phyloP scores from a whole-genome alignment of 1,140 invertebrate genomes.

The Drosophila chauvacae region DNA sequence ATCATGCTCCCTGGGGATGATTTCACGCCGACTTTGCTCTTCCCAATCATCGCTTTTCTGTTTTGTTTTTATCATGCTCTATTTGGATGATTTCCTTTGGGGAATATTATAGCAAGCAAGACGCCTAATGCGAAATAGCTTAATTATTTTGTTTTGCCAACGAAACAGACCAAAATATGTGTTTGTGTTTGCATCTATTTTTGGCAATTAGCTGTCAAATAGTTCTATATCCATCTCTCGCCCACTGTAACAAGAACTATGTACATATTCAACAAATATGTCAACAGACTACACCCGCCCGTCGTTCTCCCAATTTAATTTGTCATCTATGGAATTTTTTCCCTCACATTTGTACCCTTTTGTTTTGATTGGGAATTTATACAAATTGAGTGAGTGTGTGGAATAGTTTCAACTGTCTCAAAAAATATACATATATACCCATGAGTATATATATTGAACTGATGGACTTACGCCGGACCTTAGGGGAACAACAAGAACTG shows the following conservation, averaged over 20 bases:
- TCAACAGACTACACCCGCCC: slow-evolving; percentile 32
- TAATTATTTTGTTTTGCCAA: slow-evolving; percentile 74
- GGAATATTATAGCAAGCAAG: background rate
- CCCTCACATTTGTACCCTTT: slow-evolving; percentile 23
- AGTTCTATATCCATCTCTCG: background rate
- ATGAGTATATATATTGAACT: slow-evolving; percentile 20
- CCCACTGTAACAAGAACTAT: slow-evolving; percentile 17
- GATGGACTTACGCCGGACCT: slow-evolving; percentile 64
- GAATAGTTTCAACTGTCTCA: slow-evolving; percentile 54
- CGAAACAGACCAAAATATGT: slow-evolving; percentile 14
- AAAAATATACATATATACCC: slow-evolving; percentile 8
- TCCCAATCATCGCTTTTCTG: slow-evolving; percentile 1
- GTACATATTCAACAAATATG: slow-evolving; percentile 15
- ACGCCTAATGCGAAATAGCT: slow-evolving; percentile 60
- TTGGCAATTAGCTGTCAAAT: slow-evolving; percentile 42
- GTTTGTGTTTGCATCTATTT: slow-evolving; percentile 37
- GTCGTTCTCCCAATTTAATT: background rate
- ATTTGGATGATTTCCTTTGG: slow-evolving; percentile 27
- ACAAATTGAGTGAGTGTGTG: slow-evolving; percentile 43
- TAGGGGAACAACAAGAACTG: slow-evolving; percentile 6
- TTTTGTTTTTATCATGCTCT: slow-evolving; percentile 33
- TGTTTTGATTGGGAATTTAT: slow-evolving; percentile 71
- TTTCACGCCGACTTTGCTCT: background rate
- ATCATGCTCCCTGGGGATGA: background rate
- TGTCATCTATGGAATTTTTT: slow-evolving; percentile 61